Evolutionary conservation across 2,113 vertebrate species (phyloP).

Genomic region (Bungarus multicinctus): DNA sequence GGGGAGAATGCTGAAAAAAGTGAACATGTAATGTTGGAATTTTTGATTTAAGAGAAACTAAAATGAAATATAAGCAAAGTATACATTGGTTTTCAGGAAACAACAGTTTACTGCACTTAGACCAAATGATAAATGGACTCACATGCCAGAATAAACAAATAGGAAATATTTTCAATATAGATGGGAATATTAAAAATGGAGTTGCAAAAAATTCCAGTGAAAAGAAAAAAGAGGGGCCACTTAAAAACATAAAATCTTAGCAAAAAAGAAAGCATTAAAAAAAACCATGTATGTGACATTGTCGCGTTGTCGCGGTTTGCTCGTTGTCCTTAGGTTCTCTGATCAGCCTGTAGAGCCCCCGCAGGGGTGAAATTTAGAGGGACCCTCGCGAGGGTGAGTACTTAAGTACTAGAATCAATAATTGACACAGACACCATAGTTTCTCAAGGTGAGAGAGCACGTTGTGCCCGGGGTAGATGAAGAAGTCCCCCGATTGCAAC

Average conservation of each 20-base stretch:
- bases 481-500: too few relatives aligned
- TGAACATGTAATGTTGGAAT: not conserved
- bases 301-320: too few relatives aligned
- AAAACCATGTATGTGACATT: not conserved
- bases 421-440: too few relatives aligned
- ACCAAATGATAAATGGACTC: not conserved
- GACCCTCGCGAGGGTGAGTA: too few relatives aligned
- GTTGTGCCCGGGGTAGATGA: too few relatives aligned
- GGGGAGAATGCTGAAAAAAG: not conserved
- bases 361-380: too few relatives aligned
- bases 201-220: not conserved
- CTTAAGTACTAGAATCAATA: too few relatives aligned
- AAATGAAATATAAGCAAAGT: not conserved
- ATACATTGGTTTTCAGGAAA: not conserved
- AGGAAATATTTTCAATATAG: not conserved
- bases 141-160: not conserved
- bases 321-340: too few relatives aligned
- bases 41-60: not conserved
- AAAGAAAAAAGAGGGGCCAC: not conserved
- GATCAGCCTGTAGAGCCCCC: too few relatives aligned
- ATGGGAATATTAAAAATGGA: not conserved
- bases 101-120: not conserved
- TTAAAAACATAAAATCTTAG: not conserved
- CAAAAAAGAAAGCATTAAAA: not conserved
- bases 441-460: too few relatives aligned